These are phyloP conservation scores for Spisula solida DNA, from an alignment of 2,888 invertebrate species.

Conservation along the genomic window DNA sequence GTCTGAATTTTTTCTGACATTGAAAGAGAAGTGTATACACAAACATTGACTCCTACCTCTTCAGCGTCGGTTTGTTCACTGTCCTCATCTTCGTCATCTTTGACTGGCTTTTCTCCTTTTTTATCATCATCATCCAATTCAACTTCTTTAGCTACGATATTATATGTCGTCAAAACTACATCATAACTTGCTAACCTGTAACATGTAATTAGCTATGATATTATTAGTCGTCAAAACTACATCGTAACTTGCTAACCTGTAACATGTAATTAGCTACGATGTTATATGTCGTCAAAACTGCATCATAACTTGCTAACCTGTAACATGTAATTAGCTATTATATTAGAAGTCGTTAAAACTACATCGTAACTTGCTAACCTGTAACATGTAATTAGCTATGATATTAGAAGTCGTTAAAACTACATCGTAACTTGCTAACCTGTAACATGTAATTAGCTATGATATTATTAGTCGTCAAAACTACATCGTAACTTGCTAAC, in stretches of 20 bases:
- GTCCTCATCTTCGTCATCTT: conserved; percentile 73
- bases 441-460: conserved; percentile 72
- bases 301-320: conserved; percentile 91
- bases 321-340: conserved; percentile 87
- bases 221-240: conserved; percentile 96
- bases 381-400: background rate
- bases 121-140: conserved; percentile 78
- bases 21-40: too few relatives aligned
- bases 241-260: conserved; percentile 91
- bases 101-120: conserved; percentile 78
- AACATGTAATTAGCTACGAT: conserved; percentile 88
- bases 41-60: background rate
- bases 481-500: conserved; percentile 93
- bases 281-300: conserved; percentile 96
- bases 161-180: conserved; percentile 96
- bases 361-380: conserved; percentile 92
- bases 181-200: conserved; percentile 91
- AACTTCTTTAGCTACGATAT: conserved; percentile 89
- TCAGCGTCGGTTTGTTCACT: conserved; percentile 13
- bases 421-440: conserved; percentile 92
- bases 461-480: conserved; percentile 96
- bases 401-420: conserved; percentile 94
- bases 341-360: conserved; percentile 96
- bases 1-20: too few relatives aligned
- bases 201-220: background rate